Base-by-base conservation (phyloP, 2,113 vertebrate genomes). In the Andinoacara biseriatus region DNA sequence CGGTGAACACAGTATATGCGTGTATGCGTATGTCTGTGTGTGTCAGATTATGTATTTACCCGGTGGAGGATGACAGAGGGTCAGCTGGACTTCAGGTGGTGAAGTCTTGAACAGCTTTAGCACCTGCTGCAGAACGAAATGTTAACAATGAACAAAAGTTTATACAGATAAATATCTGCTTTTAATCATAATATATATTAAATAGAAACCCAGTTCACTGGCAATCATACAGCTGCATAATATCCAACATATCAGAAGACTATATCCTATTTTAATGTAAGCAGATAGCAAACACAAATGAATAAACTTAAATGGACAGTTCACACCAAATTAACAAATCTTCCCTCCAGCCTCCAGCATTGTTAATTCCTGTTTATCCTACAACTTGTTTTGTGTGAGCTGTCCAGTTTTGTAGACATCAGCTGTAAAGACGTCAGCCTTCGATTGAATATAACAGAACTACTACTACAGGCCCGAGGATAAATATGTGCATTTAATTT, bases 31-130 rank as follows among this genome's bases (percentile, higher is more conserved):
- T 26, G 54, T 24, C n/a, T 62, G 65, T 57, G 57, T 49, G 5
- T 52, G 24, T 29, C 40, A 69, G 63, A 49, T 24, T 49, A 29
- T 58, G 31, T 49, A 22, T 76, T 38, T 79, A 87, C 96, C 97
- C 89, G 93, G 91, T 33, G 93, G 87, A 76, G 97, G 97, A 49
- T 94, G 95, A 89, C 96, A 97, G 7, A 98, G 95, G 2, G 95
- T 93, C 35, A 98, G 92, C 0, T 85, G 94, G 26, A 98, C 97
- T 31, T 97, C 95, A 24, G 90, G 78, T 29, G 96, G 95, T 9
- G 96, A 94, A 15, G 91, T 95, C 90, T 95, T 95, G 74, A 98
- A 90, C 54, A 97, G 90, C 82, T 96, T 95, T 5, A 97, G 91
- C 74, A 98, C 97, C 46, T 94, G 96, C 97, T 98, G 46, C 65